Conservation (phyloP, 1,140 invertebrate genomes). For the Lycorma delicatula region DNA sequence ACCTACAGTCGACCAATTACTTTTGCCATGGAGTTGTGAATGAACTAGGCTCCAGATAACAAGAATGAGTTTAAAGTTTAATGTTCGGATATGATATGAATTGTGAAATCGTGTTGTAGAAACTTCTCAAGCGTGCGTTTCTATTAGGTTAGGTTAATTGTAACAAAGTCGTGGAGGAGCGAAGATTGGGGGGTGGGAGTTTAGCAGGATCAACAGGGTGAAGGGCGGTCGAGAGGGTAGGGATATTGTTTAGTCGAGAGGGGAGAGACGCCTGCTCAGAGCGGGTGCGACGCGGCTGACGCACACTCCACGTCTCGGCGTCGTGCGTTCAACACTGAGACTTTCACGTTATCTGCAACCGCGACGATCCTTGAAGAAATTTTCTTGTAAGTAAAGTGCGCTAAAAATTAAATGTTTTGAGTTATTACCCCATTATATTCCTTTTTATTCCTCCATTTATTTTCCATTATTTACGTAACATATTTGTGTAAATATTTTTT, state of each 20-base stretch:
- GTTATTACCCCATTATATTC: no score
- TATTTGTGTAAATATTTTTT: no score
- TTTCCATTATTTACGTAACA: no score
- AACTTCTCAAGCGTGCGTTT: neutral
- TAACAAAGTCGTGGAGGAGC: neutral
- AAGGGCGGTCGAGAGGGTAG: neutral
- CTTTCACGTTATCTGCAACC: no score
- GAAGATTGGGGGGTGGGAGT: neutral
- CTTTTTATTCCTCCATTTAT: no score
- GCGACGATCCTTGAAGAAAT: no score
- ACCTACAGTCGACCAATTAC: no score
- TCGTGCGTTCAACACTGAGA: neutral
- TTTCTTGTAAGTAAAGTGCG: no score
- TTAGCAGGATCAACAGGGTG: neutral
- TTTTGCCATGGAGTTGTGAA: no score
- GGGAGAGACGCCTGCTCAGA: conserved; percentile 1
- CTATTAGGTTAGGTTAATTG: conserved; percentile 2
- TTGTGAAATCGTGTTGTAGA: neutral
- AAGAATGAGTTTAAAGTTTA: no score
- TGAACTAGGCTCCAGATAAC: no score
- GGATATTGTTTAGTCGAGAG: neutral
- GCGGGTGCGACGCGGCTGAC: neutral
- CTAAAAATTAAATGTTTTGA: no score
- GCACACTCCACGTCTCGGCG: neutral
- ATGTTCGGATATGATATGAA: neutral